Evolutionary conservation across 2,888 invertebrate species (phyloP).

Genomic region (Andricus quercusramuli): DNA sequence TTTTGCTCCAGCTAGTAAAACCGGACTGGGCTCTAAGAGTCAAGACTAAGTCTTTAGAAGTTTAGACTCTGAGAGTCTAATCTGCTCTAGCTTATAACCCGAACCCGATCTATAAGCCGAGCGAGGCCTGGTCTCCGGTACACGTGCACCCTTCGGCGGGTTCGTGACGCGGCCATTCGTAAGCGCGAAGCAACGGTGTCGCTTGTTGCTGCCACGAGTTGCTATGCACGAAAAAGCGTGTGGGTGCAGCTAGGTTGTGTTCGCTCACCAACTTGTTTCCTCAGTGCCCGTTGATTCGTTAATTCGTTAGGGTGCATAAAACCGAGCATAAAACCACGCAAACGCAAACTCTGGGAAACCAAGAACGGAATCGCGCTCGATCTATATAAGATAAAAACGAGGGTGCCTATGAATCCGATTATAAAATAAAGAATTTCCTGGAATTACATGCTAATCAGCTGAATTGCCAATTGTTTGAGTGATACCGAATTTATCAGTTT

Average conservation of each 20-base stretch:
- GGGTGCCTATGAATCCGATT: background rate
- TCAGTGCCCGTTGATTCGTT: constrained; percentile 6
- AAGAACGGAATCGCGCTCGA: constrained; percentile 46
- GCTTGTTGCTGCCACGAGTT: constrained; percentile 39
- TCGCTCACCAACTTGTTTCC: constrained; percentile 19
- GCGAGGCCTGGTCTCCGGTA: constrained; percentile 4
- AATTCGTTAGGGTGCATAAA: constrained; percentile 1
- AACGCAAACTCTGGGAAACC: constrained; percentile 1
- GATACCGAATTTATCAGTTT: background rate
- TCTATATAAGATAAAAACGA: constrained; percentile 37
- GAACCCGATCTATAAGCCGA: constrained; percentile 1
- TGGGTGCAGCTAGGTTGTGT: constrained; percentile 40
- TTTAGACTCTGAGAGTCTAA: background rate
- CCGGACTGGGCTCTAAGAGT: background rate
- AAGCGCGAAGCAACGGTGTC: constrained; percentile 15
- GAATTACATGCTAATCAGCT: background rate
- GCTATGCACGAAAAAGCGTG: constrained; percentile 41
- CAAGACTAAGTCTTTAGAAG: background rate
- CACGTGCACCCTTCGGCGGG: constrained; percentile 26
- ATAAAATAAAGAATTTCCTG: background rate
- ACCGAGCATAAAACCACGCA: too few species aligned
- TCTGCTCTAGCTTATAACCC: constrained; percentile 3
- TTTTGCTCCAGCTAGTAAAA: constrained; percentile 7
- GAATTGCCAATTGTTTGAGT: background rate
- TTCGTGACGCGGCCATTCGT: constrained; percentile 45